Conservation (phyloP, 1,140 invertebrate species). For the Bombyx mandarina region DNA sequence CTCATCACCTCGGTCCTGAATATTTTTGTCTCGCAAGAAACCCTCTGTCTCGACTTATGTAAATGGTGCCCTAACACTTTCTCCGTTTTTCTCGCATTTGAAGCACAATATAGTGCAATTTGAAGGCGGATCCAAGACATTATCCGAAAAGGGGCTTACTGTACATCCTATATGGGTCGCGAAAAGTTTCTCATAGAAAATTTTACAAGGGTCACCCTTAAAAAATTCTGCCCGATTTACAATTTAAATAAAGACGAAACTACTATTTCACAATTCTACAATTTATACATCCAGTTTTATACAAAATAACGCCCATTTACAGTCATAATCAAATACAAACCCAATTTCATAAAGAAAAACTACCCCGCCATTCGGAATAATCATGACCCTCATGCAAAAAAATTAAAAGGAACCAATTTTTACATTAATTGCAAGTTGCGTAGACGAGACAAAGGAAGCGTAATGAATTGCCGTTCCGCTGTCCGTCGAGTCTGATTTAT, state of each 20-base stretch:
- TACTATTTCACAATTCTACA: too few species aligned
- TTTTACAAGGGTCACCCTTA: too few species aligned
- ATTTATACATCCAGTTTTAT: not conserved
- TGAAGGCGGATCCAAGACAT: conserved; percentile 49
- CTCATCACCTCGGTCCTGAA: conserved; percentile 62
- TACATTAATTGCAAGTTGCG: conserved; percentile 52
- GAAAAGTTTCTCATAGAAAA: too few species aligned
- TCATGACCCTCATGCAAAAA: too few species aligned
- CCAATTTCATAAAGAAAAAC: not conserved
- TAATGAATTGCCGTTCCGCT: conserved; percentile 60
- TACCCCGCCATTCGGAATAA: too few species aligned
- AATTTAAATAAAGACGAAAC: too few species aligned
- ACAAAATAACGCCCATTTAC: not conserved
- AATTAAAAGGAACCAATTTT: conserved; percentile 6
- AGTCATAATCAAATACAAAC: not conserved
- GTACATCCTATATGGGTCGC: conserved; percentile 15
- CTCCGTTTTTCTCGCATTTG: conserved; percentile 63
- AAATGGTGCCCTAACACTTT: conserved; percentile 65
- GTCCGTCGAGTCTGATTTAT: conserved; percentile 69
- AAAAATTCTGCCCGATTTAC: too few species aligned
- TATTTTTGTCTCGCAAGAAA: conserved; percentile 54
- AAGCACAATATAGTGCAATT: conserved; percentile 64
- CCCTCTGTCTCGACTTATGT: conserved; percentile 68
- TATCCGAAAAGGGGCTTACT: conserved; percentile 51
- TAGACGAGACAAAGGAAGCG: conserved; percentile 45